Percentiles rank a stretch among this genome's conserved stretches.
These are phyloP conservation scores for Drosophila leontia DNA, from an alignment of 1,140 invertebrate genomes.

Conservation along the genomic window DNA sequence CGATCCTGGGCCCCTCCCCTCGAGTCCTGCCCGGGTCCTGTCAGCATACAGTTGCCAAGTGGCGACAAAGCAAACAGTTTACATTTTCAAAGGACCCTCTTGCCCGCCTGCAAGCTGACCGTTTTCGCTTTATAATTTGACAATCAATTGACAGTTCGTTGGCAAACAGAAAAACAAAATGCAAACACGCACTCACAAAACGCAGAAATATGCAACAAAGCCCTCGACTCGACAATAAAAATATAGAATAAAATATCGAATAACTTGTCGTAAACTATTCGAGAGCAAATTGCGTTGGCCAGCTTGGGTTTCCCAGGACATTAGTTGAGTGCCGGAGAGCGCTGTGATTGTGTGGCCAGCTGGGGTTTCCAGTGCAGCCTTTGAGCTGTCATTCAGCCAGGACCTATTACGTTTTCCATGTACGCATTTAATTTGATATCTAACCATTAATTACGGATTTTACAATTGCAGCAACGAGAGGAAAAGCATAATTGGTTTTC, in stretches of 20 bases:
- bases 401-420: background rate
- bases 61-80: constrained; percentile 72
- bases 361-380: constrained; percentile 17
- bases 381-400: constrained; percentile 12
- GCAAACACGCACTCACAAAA: constrained; percentile 51
- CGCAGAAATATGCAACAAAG: constrained; percentile 69
- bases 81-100: constrained; percentile 63
- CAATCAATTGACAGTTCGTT: constrained; percentile 82
- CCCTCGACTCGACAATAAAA: constrained; percentile 60
- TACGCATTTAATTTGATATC: constrained; percentile 21
- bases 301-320: constrained; percentile 44
- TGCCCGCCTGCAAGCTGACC: constrained; percentile 42
- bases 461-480: background rate
- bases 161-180: constrained; percentile 62
- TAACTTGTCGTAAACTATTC: constrained; percentile 58
- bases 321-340: constrained; percentile 34
- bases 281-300: constrained; percentile 46
- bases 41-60: constrained; percentile 61
- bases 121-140: constrained; percentile 77
- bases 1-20: constrained; percentile 13
- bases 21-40: constrained; percentile 1
- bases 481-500: background rate
- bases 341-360: constrained; percentile 11
- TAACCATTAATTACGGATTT: constrained; percentile 10
- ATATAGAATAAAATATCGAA: constrained; percentile 69